phyloP scores from a whole-genome alignment of 1,140 invertebrate genomes.

The Pseudoatta argentina region DNA sequence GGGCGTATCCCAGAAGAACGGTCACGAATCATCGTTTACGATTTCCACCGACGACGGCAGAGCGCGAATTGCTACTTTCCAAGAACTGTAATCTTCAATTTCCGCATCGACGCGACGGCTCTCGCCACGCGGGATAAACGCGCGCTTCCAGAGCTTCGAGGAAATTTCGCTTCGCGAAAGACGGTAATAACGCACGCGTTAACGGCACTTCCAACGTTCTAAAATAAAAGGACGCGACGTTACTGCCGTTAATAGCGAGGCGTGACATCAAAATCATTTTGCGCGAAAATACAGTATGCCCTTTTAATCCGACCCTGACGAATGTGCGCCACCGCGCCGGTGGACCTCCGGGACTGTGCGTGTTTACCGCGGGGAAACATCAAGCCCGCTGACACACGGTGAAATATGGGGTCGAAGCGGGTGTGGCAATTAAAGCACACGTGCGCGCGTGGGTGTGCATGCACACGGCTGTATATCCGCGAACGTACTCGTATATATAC shows the following conservation, averaged over 20 bases:
- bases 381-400: constrained; percentile 75
- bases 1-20: background rate
- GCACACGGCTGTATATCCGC: background rate
- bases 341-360: constrained; percentile 65
- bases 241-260: background rate
- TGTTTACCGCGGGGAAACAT: constrained; percentile 75
- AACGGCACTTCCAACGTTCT: background rate
- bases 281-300: constrained; percentile 1
- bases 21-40: constrained; percentile 27
- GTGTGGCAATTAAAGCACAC: constrained; percentile 73
- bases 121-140: too few relatives aligned
- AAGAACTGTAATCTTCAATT: constrained; percentile 23
- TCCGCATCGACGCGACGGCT: constrained; percentile 4
- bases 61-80: constrained; percentile 1
- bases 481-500: background rate
- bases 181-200: background rate
- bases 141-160: background rate
- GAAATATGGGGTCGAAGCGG: constrained; percentile 77
- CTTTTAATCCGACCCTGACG: constrained; percentile 58
- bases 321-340: background rate
- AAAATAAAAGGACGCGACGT: background rate
- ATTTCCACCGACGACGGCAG: constrained; percentile 16
- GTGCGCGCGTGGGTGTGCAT: background rate
- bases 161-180: background rate
- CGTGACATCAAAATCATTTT: constrained; percentile 30